These are phyloP conservation scores for Melanotaenia parkinsoni DNA, from an alignment of 2,797 vertebrate genomes.

Conservation along the genomic window DNA sequence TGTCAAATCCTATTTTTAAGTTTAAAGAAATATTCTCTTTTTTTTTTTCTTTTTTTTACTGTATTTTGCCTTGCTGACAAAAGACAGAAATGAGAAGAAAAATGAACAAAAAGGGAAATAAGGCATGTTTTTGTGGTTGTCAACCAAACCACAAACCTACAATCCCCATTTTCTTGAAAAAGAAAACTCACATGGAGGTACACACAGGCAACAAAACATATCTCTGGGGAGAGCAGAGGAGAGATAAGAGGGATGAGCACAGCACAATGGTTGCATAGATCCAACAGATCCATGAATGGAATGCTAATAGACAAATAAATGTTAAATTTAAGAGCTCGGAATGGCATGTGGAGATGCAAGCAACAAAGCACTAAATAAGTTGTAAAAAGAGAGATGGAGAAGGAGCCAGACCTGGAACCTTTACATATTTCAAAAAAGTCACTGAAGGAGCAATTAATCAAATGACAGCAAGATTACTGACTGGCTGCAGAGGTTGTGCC, in stretches of 20 bases:
- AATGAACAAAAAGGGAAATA: neutral
- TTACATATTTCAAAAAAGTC: slow-evolving; percentile 21
- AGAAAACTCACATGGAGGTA: slow-evolving; percentile 15
- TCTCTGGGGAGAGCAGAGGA: neutral
- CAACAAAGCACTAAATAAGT: neutral
- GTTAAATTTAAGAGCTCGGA: neutral
- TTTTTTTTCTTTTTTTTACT: neutral
- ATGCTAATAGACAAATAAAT: slow-evolving; percentile 9
- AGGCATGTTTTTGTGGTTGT: neutral
- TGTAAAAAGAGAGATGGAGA: slow-evolving; percentile 1
- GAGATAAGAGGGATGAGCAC: slow-evolving; percentile 3
- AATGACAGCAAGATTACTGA: slow-evolving; percentile 26
- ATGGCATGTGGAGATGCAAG: slow-evolving; percentile 3
- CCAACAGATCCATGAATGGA: slow-evolving; percentile 12
- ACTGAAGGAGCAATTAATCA: slow-evolving; percentile 26
- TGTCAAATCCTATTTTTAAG: neutral
- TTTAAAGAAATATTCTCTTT: neutral
- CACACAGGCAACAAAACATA: slow-evolving; percentile 17
- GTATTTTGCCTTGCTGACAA: neutral
- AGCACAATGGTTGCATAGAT: slow-evolving; percentile 3
- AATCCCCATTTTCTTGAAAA: slow-evolving; percentile 5
- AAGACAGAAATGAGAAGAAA: neutral
- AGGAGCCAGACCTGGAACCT: neutral
- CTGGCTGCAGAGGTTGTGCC: slow-evolving; percentile 20
- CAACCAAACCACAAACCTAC: neutral